Conservation (phyloP, 2,888 invertebrate species). For the Pantelozetes paolii region DNA sequence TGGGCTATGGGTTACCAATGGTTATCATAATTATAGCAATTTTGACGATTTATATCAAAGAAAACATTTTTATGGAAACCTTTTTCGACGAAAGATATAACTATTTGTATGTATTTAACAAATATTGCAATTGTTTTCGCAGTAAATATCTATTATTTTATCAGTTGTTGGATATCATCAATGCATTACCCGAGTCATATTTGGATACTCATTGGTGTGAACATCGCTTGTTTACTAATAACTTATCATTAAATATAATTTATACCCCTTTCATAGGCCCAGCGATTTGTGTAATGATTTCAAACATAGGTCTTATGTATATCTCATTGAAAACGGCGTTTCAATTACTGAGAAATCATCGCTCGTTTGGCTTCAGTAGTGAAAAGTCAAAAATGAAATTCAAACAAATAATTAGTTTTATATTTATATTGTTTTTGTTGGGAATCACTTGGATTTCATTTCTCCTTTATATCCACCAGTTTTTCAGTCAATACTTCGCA, state of each 20-base stretch:
- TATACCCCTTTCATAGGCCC: slow-evolving; percentile 32
- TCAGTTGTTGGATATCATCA: slow-evolving; percentile 46
- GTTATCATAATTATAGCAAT: neutral
- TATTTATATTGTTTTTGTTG: slow-evolving; percentile 42
- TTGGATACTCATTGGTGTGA: slow-evolving; percentile 45
- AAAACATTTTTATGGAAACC: slow-evolving; percentile 10
- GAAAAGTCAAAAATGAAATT: neutral
- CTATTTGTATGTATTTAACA: slow-evolving; percentile 4
- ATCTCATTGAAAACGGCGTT: slow-evolving; percentile 7
- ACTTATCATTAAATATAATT: neutral
- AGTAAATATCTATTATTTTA: neutral
- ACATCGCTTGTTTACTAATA: neutral
- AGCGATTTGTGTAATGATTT: slow-evolving; percentile 42
- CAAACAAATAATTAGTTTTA: slow-evolving; percentile 41
- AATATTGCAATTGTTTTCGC: neutral
- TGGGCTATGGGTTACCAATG: slow-evolving; percentile 41
- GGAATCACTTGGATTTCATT: slow-evolving; percentile 47
- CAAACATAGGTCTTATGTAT: slow-evolving; percentile 14
- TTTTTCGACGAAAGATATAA: slow-evolving; percentile 17
- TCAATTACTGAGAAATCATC: neutral
- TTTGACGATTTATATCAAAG: neutral
- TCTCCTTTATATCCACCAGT: slow-evolving; percentile 44
- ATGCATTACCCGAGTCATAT: slow-evolving; percentile 40
- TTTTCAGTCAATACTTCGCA: slow-evolving; percentile 32
- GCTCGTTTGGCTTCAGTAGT: neutral